phyloP scores from a whole-genome alignment of 2,797 vertebrate species.

The Siniperca scherzeri region DNA sequence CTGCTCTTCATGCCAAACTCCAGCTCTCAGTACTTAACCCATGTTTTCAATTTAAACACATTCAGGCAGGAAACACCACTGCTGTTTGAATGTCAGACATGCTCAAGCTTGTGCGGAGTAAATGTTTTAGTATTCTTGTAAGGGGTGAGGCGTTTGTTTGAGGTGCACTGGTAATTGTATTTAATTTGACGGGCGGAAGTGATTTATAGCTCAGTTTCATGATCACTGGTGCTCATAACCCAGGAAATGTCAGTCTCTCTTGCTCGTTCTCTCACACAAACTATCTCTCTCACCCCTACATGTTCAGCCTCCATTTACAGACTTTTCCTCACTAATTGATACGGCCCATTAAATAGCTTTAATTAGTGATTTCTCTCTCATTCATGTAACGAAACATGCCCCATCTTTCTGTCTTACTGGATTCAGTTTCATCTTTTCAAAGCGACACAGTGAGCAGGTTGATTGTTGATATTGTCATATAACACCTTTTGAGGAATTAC shows the following conservation, averaged over 20 bases:
- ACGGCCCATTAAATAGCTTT: conserved; percentile 28
- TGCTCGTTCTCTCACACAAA: conserved; percentile 30
- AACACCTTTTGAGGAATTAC: conserved; percentile 32
- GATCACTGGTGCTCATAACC: conserved; percentile 67
- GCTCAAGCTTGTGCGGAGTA: conserved; percentile 2
- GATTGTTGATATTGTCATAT: conserved; percentile 46
- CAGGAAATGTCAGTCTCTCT: conserved; percentile 63
- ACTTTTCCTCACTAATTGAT: conserved; percentile 28
- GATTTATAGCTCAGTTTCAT: conserved; percentile 66
- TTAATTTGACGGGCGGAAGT: conserved; percentile 75
- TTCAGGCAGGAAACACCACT: conserved; percentile 23
- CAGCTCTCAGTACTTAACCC: not conserved
- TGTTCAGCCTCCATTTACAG: conserved; percentile 10
- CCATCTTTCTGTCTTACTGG: not conserved
- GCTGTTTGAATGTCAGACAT: conserved; percentile 42
- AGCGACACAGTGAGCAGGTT: not conserved
- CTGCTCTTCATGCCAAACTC: not conserved
- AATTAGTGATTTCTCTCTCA: not conserved
- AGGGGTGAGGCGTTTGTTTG: conserved; percentile 18
- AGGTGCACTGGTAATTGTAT: conserved; percentile 67
- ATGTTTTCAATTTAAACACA: conserved; percentile 45
- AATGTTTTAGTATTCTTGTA: conserved; percentile 61
- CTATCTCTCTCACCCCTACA: conserved; percentile 27
- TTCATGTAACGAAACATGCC: not conserved
- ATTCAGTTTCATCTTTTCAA: conserved; percentile 3